These are phyloP conservation scores for Nyleta sp. DNA, from an alignment of 2,888 invertebrate genomes.

Conservation along the genomic window DNA sequence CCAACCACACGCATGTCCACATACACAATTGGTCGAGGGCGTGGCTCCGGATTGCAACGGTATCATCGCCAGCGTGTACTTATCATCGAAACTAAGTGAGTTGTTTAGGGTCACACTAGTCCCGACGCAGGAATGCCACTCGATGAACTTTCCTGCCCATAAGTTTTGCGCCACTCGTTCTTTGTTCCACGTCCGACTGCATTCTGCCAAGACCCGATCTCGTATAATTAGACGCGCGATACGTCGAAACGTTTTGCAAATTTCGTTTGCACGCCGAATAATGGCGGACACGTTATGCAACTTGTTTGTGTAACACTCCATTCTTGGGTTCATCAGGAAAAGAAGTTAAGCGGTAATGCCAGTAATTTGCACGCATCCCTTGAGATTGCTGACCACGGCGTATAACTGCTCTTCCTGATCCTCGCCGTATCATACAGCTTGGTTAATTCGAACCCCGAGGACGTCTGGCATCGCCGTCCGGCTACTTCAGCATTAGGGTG, in stretches of 20 bases:
- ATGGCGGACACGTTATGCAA: conserved; percentile 28
- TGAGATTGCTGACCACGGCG: conserved; percentile 46
- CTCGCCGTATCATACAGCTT: conserved; percentile 34
- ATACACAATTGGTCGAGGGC: conserved; percentile 68
- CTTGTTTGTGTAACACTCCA: conserved; percentile 46
- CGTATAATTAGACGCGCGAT: too few species aligned
- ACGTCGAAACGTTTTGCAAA: too few species aligned
- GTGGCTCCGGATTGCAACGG: conserved; percentile 77
- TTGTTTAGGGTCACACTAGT: conserved; percentile 58
- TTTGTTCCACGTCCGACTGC: too few species aligned
- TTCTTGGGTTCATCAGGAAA: conserved; percentile 39
- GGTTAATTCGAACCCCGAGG: conserved; percentile 65
- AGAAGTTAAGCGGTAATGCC: conserved; percentile 53
- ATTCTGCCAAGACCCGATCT: too few species aligned
- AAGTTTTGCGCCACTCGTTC: too few species aligned
- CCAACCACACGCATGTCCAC: conserved; percentile 42
- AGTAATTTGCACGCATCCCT: conserved; percentile 60
- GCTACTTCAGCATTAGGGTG: conserved; percentile 58
- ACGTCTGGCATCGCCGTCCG: conserved; percentile 54
- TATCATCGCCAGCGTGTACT: conserved; percentile 78
- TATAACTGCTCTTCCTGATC: conserved; percentile 57
- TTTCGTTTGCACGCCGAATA: conserved; percentile 1
- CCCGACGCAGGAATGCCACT: conserved; percentile 33
- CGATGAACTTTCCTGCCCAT: conserved; percentile 50
- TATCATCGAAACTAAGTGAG: conserved; percentile 70